Evolutionary conservation across 2,113 vertebrate genomes (phyloP).

Genomic region (Rhynchomys soricoides): DNA sequence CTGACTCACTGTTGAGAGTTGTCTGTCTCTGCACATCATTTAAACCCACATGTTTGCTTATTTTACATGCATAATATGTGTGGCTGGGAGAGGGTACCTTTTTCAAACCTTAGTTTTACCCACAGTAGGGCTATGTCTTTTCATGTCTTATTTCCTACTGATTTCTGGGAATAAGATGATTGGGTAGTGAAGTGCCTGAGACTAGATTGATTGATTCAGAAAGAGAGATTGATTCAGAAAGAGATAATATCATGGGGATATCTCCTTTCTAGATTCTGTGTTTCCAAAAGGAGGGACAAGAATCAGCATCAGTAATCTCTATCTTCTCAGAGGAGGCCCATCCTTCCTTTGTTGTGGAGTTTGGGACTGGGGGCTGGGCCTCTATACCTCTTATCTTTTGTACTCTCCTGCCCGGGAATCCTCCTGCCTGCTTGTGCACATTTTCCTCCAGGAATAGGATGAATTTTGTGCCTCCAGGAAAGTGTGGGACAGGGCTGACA

Average conservation of each 20-base stretch:
- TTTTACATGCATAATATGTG: not conserved
- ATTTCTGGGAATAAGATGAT: not conserved
- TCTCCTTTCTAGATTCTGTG: not conserved
- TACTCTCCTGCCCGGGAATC: not conserved
- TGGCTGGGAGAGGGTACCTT: not conserved
- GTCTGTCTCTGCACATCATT: not conserved
- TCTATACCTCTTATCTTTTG: not conserved
- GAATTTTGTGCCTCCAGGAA: too few species aligned
- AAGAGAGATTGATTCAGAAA: too few species aligned
- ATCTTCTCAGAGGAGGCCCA: not conserved
- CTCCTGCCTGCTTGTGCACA: not conserved
- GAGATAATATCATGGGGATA: not conserved
- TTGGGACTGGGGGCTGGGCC: not conserved
- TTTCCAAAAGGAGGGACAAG: not conserved
- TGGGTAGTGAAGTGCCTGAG: not conserved
- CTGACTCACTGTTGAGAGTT: not conserved
- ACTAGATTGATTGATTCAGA: too few species aligned
- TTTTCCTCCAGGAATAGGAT: not conserved
- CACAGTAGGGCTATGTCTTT: not conserved
- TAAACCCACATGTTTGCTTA: not conserved
- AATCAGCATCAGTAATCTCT: not conserved
- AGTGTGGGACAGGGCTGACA: not conserved
- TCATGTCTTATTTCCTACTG: constrained; percentile 3
- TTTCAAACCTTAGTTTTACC: not conserved
- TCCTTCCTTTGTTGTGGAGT: not conserved